Percentiles rank a stretch among this genome's conserved stretches.
phyloP scores from a whole-genome alignment of 2,113 vertebrate genomes.

The Charadrius vociferus region DNA sequence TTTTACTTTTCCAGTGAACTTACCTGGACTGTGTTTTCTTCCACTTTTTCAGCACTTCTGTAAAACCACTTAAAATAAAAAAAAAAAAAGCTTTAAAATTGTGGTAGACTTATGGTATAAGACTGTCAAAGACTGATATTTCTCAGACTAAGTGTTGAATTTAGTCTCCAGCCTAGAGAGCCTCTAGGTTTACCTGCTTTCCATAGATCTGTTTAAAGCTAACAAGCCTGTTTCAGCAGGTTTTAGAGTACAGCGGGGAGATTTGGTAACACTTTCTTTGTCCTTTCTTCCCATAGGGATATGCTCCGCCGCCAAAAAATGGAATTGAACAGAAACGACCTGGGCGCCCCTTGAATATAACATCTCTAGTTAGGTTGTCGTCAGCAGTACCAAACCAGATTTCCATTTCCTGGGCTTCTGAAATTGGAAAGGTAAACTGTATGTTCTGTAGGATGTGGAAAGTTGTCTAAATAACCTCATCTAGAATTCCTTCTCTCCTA shows the following conservation, averaged over 20 bases:
- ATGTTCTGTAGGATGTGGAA: background rate
- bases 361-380: slow-evolving; percentile 90
- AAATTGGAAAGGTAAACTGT: slow-evolving; percentile 91
- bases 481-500: background rate
- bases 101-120: fast-evolving
- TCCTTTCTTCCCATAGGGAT: slow-evolving; percentile 79
- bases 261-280: background rate
- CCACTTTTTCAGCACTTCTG: background rate
- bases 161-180: background rate
- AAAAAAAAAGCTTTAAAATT: background rate
- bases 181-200: background rate
- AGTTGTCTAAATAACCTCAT: background rate
- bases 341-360: slow-evolving; percentile 93
- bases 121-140: background rate
- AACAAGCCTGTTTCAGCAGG: background rate
- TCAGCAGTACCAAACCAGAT: slow-evolving; percentile 98
- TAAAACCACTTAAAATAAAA: background rate
- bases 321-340: slow-evolving; percentile 96
- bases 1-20: background rate
- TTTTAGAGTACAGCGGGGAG: background rate
- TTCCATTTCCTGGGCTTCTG: slow-evolving; percentile 94
- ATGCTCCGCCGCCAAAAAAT: slow-evolving; percentile 92
- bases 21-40: background rate
- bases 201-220: background rate
- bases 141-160: background rate